Base-by-base conservation (phyloP, 2,113 vertebrate species). In the Pomatostomus ruficeps region DNA sequence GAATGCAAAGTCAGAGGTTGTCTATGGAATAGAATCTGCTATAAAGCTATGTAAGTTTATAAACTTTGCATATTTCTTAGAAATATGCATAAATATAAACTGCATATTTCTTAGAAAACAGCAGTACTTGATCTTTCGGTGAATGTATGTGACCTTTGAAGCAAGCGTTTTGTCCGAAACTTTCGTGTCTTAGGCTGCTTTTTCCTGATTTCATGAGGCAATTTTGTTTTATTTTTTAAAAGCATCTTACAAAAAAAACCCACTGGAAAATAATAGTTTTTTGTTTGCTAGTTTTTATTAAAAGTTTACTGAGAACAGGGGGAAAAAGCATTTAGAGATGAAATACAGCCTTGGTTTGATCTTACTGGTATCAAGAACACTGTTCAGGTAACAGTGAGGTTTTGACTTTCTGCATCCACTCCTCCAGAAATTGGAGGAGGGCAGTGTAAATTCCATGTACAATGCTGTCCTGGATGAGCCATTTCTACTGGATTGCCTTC, bases 361-460 rank as follows among this genome's bases (percentile, higher is more conserved):
- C 17, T 61, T 71, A 7, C 8, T 71, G 11, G 3, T 26, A 7
- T 86, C 3, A 7, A n/a, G 29, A 77, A 15, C 19, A 17, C 17
- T 7, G 10, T n/a, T 49, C 7, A 25, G n/a, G 8, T 40, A 5
- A 6, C 2, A 11, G 33, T 1, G 6, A 83, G 7, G 10, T 36
- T 79, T 35, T 89, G 52, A 8, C 33, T 54, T 59, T 7, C 1
- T 15, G 45, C 6, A 3, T 36, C 12, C 63, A 2, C 7, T 20
- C n/a, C n/a, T n/a, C n/a, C n/a, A n/a, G n/a, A n/a, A n/a, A n/a
- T n/a, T n/a, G n/a, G n/a, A n/a, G 70, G 29, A 29, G 24, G 38
- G 36, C 33, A 24, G 12, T 46, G 38, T 52, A 0, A 54, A 24
- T 43, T 24, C 18, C 22, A 10, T 0, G 0, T 43, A 2, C 0